phyloP scores from a whole-genome alignment of 2,113 vertebrate species.

The Raja brachyura region DNA sequence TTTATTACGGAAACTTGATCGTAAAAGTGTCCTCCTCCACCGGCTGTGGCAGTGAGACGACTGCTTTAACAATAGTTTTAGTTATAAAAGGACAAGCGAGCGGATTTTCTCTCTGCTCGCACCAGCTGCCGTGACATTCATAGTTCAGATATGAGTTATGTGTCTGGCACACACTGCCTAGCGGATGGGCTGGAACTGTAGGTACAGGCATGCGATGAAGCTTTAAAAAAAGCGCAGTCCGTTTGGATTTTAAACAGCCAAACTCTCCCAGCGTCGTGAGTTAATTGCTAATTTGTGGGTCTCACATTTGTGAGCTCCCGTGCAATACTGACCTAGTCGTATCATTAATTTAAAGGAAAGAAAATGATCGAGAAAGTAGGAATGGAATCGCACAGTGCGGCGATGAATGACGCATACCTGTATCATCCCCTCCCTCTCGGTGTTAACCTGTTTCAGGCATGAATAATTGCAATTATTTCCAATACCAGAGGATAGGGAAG shows the following conservation, averaged over 20 bases:
- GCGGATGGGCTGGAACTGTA: background rate
- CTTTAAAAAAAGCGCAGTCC: background rate
- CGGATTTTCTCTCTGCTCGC: background rate
- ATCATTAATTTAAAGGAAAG: background rate
- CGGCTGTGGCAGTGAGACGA: background rate
- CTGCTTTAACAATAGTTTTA: background rate
- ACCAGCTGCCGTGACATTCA: background rate
- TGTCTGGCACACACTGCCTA: background rate
- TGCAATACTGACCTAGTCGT: background rate
- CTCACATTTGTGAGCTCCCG: background rate
- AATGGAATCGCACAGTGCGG: background rate
- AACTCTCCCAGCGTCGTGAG: too few relatives aligned
- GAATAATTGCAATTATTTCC: background rate
- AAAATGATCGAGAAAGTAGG: background rate
- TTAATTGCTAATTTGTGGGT: background rate
- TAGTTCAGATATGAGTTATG: background rate
- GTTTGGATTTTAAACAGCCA: background rate
- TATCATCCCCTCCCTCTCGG: background rate
- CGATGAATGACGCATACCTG: background rate
- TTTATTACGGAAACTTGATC: background rate
- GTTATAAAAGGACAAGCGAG: background rate
- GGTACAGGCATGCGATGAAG: background rate
- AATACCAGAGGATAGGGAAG: background rate
- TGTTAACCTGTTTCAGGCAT: background rate
- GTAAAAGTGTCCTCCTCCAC: background rate